Conservation (phyloP, 2,797 vertebrate species). For the Pyrocephalus nanus region DNA sequence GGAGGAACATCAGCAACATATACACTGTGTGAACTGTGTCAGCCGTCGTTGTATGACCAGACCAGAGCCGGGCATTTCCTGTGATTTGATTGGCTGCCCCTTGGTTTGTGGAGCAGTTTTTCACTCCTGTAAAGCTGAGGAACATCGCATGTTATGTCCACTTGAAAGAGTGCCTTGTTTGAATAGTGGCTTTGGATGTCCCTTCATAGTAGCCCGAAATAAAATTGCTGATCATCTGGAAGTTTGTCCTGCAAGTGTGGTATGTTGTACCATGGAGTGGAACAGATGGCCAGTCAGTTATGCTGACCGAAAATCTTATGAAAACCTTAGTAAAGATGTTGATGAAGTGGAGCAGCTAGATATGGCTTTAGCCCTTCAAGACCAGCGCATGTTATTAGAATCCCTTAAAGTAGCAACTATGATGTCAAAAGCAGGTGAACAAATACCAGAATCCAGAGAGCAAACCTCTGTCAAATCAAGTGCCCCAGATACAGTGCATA, state of each 20-base stretch:
- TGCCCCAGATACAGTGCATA: constrained; percentile 80
- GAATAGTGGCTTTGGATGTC: constrained; percentile 93
- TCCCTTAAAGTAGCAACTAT: constrained; percentile 95
- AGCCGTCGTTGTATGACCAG: constrained; percentile 96
- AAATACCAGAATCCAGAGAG: constrained; percentile 77
- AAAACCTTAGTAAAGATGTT: constrained; percentile 95
- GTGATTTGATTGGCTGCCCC: constrained; percentile 92
- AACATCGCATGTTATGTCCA: constrained; percentile 92
- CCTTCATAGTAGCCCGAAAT: constrained; percentile 87
- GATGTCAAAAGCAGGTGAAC: constrained; percentile 86
- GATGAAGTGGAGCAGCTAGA: constrained; percentile 97
- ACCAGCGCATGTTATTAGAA: constrained; percentile 97
- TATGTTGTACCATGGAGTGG: constrained; percentile 99
- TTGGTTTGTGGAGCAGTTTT: constrained; percentile 96
- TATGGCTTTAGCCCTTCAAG: constrained; percentile 97
- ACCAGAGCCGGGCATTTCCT: constrained; percentile 88
- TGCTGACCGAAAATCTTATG: constrained; percentile 93
- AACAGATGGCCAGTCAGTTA: constrained; percentile 99
- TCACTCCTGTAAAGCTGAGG: constrained; percentile 91
- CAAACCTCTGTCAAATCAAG: constrained; percentile 77
- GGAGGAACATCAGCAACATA: constrained; percentile 87
- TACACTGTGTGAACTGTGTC: constrained; percentile 94
- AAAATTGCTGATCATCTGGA: constrained; percentile 93
- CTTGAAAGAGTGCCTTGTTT: constrained; percentile 94
- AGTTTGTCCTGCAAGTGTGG: constrained; percentile 93